phyloP scores from a whole-genome alignment of 2,113 vertebrate species.

The Paramormyrops kingsleyae region DNA sequence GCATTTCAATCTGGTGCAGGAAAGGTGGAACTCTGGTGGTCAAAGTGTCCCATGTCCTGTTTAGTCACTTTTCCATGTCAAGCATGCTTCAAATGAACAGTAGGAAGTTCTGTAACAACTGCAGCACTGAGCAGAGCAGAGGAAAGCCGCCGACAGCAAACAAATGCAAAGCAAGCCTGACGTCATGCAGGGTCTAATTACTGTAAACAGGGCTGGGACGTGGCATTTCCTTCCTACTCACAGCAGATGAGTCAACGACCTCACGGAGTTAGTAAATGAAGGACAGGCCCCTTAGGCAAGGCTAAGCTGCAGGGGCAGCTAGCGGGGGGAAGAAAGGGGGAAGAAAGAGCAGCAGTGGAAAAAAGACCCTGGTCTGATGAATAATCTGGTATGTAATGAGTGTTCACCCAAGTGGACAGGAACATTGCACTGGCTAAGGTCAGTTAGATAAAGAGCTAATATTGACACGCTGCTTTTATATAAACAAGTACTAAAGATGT shows the following conservation, averaged over 20 bases:
- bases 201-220: neutral
- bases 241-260: neutral
- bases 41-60: neutral
- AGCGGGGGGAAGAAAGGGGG: neutral
- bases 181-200: neutral
- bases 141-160: neutral
- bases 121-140: neutral
- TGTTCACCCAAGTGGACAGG: neutral
- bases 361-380: neutral
- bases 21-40: neutral
- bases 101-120: neutral
- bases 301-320: neutral
- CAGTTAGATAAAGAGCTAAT: neutral
- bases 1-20: neutral
- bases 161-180: neutral
- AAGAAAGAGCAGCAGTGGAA: neutral
- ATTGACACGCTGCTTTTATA: neutral
- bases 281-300: neutral
- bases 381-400: neutral
- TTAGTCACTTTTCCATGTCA: neutral
- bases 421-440: neutral
- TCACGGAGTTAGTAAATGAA: neutral
- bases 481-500: neutral
- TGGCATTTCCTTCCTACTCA: neutral
- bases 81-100: neutral